phyloP scores from a whole-genome alignment of 2,797 vertebrate genomes.

The Agapornis canus region DNA sequence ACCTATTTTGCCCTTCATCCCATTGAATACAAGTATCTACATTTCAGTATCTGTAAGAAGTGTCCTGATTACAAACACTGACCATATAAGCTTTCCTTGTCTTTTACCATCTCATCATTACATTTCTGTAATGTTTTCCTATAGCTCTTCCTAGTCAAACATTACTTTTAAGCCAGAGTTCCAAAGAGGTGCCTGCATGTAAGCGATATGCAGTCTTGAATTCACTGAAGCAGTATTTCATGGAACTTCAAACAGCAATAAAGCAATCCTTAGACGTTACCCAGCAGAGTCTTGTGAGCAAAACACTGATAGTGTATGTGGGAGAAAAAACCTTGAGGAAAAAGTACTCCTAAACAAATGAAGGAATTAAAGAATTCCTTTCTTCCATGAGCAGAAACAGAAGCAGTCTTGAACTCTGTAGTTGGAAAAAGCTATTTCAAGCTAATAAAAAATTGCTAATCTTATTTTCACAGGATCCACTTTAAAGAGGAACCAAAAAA shows the following conservation, averaged over 20 bases:
- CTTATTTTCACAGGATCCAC: neutral
- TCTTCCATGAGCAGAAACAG: neutral
- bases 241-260: neutral
- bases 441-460: neutral
- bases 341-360: neutral
- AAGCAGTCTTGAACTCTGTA: neutral
- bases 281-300: neutral
- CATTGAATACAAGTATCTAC: neutral
- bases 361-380: neutral
- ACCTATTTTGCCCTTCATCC: neutral
- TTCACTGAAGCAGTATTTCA: neutral
- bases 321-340: neutral
- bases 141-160: neutral
- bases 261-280: neutral
- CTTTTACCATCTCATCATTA: neutral
- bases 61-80: neutral
- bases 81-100: rapidly evolving
- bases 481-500: neutral
- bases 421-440: neutral
- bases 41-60: neutral
- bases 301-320: neutral
- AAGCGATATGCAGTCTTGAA: neutral
- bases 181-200: neutral
- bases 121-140: neutral
- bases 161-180: neutral